Evolutionary conservation across 2,888 invertebrate genomes (phyloP).

Genomic region (Nomada goodeniana): DNA sequence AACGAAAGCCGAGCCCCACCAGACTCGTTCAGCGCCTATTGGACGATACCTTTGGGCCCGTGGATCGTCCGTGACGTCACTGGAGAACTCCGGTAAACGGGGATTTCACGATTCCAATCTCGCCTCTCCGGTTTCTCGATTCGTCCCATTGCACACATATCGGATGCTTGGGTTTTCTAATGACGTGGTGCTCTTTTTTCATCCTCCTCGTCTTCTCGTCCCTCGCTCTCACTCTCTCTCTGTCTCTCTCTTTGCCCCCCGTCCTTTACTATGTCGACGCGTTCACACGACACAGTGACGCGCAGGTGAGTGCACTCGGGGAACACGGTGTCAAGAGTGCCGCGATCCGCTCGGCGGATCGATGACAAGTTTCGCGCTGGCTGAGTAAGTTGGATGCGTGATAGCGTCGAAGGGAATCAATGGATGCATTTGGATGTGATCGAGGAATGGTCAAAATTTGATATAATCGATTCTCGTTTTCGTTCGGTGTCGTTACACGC

Average conservation of each 20-base stretch:
- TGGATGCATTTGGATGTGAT: too few species aligned
- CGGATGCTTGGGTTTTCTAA: slow-evolving; percentile 14
- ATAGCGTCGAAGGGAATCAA: too few species aligned
- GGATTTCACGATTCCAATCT: slow-evolving; percentile 35
- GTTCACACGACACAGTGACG: background rate
- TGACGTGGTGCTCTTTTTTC: slow-evolving; percentile 13
- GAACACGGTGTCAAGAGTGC: too few species aligned
- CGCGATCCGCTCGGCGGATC: background rate
- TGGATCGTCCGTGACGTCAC: slow-evolving; percentile 65
- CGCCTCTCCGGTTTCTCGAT: background rate
- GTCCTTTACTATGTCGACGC: too few species aligned
- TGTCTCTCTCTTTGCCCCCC: too few species aligned
- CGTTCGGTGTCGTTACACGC: too few species aligned
- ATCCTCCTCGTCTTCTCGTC: background rate
- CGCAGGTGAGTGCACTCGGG: slow-evolving; percentile 14
- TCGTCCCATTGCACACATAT: background rate
- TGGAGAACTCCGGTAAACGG: slow-evolving; percentile 58
- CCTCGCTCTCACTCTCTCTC: background rate
- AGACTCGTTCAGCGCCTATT: slow-evolving; percentile 32
- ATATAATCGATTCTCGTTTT: too few species aligned
- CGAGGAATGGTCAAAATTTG: too few species aligned
- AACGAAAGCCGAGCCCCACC: slow-evolving; percentile 69
- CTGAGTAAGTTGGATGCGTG: background rate
- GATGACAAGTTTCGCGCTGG: background rate
- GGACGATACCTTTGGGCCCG: slow-evolving; percentile 34